phyloP scores from a whole-genome alignment of 2,888 invertebrate genomes.

The Parnassius glacialis region DNA sequence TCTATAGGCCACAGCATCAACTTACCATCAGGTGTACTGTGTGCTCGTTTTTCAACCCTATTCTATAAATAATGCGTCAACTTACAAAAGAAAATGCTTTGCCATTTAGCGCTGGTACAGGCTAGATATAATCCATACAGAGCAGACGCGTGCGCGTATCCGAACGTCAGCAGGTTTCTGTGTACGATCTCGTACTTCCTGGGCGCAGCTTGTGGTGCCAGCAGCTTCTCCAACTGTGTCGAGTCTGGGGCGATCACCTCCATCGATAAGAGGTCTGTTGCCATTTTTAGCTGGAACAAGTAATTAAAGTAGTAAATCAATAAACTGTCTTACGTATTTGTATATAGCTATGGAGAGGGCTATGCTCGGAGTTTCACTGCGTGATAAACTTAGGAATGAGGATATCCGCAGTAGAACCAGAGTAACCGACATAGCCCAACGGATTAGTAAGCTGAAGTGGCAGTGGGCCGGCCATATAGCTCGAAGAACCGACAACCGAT shows the following conservation, averaged over 20 bases:
- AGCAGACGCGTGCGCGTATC: constrained; percentile 40
- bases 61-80: background rate
- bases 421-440: no score
- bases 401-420: no score
- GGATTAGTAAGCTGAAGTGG: no score
- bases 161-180: constrained; percentile 37
- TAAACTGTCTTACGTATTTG: no score
- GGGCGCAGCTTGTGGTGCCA: constrained; percentile 37
- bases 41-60: no score
- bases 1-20: no score
- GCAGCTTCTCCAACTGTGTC: constrained; percentile 30
- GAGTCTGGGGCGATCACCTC: constrained; percentile 10
- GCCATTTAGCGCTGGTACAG: constrained; percentile 41
- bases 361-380: no score
- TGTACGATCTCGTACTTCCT: constrained; percentile 40
- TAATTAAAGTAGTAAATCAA: background rate
- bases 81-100: constrained; percentile 45
- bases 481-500: no score
- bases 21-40: no score
- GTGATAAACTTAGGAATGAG: no score
- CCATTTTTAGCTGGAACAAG: constrained; percentile 5
- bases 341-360: no score
- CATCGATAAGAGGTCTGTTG: constrained; percentile 17
- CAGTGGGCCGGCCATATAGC: no score
- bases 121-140: constrained; percentile 43